Percentiles rank a stretch among this genome's conserved stretches.
Evolutionary conservation across 2,113 vertebrate genomes (phyloP).

Genomic region (Prionailurus bengalensis): DNA sequence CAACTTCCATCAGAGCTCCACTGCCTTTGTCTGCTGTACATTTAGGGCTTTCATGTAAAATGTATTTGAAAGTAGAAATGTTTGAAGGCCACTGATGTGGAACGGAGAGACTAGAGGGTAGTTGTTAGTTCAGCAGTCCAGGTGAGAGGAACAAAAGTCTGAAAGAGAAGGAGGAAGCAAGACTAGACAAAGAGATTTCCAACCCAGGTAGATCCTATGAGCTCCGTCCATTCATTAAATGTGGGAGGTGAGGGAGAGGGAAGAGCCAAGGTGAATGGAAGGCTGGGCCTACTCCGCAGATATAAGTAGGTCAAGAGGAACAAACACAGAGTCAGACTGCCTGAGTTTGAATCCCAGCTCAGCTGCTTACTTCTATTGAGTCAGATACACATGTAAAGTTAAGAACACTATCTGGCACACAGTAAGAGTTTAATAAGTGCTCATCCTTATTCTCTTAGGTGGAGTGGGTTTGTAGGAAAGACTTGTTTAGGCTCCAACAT

Average conservation of each 20-base stretch:
- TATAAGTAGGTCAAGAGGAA: background rate
- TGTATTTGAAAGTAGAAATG: background rate
- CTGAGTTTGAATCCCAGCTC: background rate
- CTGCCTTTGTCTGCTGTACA: background rate
- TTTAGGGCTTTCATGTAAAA: background rate
- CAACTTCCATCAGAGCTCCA: background rate
- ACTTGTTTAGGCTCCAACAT: background rate
- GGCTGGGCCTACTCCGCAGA: background rate
- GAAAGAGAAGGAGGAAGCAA: background rate
- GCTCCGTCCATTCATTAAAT: background rate
- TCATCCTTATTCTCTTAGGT: background rate
- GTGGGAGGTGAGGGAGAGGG: background rate
- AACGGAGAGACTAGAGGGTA: background rate
- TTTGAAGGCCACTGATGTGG: background rate
- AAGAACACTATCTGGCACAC: background rate
- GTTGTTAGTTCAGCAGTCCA: background rate
- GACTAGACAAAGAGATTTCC: background rate
- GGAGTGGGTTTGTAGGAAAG: background rate
- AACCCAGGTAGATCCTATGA: background rate
- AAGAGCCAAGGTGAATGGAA: background rate
- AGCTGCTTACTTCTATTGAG: background rate
- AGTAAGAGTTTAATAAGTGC: background rate
- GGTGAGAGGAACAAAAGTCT: background rate
- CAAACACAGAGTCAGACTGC: background rate
- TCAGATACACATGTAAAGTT: background rate